Percentiles rank a stretch among this genome's conserved stretches.
Conservation (phyloP, 2,888 invertebrate genomes). For the Eurois occulta region DNA sequence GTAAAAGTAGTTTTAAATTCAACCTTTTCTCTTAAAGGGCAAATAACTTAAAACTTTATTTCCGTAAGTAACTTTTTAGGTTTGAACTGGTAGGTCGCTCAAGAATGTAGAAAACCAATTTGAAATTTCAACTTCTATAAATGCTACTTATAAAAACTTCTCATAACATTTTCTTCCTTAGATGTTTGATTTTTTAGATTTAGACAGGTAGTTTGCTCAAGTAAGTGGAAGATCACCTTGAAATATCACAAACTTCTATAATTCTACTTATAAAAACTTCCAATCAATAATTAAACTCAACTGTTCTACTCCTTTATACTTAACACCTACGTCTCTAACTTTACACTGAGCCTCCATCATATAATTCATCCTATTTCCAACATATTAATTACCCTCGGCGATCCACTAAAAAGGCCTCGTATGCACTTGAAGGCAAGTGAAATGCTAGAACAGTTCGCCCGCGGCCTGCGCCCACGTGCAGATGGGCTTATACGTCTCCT, state of each 20-base stretch:
- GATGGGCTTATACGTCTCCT: conserved; percentile 86
- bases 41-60: neutral
- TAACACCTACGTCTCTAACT: conserved; percentile 20
- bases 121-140: neutral
- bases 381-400: conserved; percentile 76
- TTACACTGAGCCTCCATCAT: conserved; percentile 5
- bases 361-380: conserved; percentile 51
- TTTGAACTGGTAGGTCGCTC: neutral
- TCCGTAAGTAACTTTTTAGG: neutral
- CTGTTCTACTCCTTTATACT: neutral
- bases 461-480: conserved; percentile 83
- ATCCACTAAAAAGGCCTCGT: conserved; percentile 73
- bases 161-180: neutral
- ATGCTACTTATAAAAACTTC: neutral
- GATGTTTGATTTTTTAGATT: neutral
- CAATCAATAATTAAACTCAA: neutral
- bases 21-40: neutral
- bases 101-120: neutral
- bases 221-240: neutral
- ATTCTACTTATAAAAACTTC: neutral
- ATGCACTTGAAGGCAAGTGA: conserved; percentile 70
- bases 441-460: conserved; percentile 73
- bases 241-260: neutral
- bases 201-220: neutral
- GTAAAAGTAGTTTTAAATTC: neutral